These are phyloP conservation scores for Urocynchramus pylzowi DNA, from an alignment of 2,113 vertebrate genomes.

Conservation along the genomic window DNA sequence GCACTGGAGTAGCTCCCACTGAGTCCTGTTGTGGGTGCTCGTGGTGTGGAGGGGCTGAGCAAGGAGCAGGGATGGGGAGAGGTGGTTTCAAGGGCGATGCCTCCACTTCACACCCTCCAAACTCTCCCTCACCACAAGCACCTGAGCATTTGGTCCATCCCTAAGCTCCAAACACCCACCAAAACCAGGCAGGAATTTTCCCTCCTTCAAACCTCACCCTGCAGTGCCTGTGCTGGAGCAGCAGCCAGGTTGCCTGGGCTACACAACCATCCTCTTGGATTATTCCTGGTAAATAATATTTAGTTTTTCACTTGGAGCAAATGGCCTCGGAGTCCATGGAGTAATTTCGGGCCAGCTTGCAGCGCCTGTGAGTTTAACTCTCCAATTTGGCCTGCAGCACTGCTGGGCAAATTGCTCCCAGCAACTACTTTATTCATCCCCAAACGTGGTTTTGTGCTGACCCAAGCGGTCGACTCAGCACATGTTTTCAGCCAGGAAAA, in stretches of 20 bases:
- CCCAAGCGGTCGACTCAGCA: not conserved
- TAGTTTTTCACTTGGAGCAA: not conserved
- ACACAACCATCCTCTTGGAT: not conserved
- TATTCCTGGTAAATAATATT: not conserved
- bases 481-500: slow-evolving; percentile 28
- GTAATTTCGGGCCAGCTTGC: not conserved
- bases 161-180: not conserved
- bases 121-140: rapidly evolving
- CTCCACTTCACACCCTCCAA: not conserved
- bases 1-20: not conserved
- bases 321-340: not conserved
- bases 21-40: not conserved
- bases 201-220: not conserved
- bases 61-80: not conserved
- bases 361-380: not conserved
- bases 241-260: not conserved
- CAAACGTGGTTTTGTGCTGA: not conserved
- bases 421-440: not conserved
- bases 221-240: not conserved
- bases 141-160: not conserved
- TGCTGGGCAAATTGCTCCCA: not conserved
- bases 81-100: not conserved
- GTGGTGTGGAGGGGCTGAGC: not conserved
- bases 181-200: not conserved
- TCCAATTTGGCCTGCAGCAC: not conserved